Percentiles rank a stretch among this genome's conserved stretches.
Conservation (phyloP, 1,140 invertebrate species). For the Hetaerina americana region DNA sequence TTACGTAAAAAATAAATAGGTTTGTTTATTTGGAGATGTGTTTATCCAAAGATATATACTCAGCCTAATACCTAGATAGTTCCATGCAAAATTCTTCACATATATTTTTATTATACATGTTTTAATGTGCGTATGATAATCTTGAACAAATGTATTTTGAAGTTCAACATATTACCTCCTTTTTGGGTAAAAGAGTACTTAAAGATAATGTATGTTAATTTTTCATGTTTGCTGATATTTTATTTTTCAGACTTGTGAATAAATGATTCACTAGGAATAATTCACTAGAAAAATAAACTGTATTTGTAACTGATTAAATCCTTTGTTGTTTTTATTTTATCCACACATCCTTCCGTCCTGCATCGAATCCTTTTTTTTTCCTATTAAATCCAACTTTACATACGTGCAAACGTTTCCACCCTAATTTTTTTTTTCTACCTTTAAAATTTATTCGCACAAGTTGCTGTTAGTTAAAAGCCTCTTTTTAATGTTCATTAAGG, state of each 20-base stretch:
- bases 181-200: constrained; percentile 24
- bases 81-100: constrained; percentile 29
- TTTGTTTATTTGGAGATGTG: constrained; percentile 19
- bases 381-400: too few species aligned
- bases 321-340: constrained; percentile 1
- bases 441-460: too few species aligned
- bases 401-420: too few species aligned
- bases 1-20: constrained; percentile 14
- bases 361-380: too few species aligned
- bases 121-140: constrained; percentile 27
- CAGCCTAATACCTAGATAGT: constrained; percentile 22
- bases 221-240: constrained; percentile 31
- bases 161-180: constrained; percentile 25
- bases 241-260: constrained; percentile 30
- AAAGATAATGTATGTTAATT: constrained; percentile 25
- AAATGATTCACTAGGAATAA: constrained; percentile 25
- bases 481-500: too few species aligned
- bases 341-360: too few species aligned
- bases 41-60: constrained; percentile 18
- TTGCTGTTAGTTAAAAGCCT: too few species aligned
- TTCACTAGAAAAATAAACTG: constrained; percentile 17
- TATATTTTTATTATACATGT: constrained; percentile 31
- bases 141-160: constrained; percentile 28
- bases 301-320: constrained; percentile 16
- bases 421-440: too few species aligned